Evolutionary conservation across 2,888 invertebrate genomes (phyloP), one percentile per base, ranked within the genome.

Genomic region (Coelinius sp.): DNA sequence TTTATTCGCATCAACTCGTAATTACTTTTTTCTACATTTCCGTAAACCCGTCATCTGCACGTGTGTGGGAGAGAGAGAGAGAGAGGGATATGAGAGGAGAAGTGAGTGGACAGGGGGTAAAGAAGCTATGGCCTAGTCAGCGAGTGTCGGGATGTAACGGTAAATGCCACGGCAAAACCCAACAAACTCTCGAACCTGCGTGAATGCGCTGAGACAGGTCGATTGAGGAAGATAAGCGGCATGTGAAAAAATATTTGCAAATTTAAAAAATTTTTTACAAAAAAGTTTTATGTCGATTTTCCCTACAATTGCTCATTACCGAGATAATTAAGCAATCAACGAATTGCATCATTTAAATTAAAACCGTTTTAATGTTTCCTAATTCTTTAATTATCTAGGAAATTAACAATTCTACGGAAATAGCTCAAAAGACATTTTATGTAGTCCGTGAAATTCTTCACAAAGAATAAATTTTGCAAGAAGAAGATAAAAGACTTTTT

Each of bases 161-260:
- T 85, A 85, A 84, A 76, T 82, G 77, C 82, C 82, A 80, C 79
- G 69, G 73, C 70, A 74, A 71, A 74, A 71, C 80, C 79, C 76
- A 84, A 84, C 82, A 84, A 83, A 82, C 83, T 82, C 83, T 82
- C 81, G 25, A 63, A 63, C 81, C 81, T 79, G 81, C 79, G 73
- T 76, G 75, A 68, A 77, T 72, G 73, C 73, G 67, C 76, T 77
- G 74, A 75, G 76, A 75, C 77, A 79, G 74, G 65, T 59, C 59
- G 59, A 20, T 22, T n/a, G 35, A 12, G 8, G 20, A 2, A 7
- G 31, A 8, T 10, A 35, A 35, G 31, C 4, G 3, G 14, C n/a
- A 2, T n/a, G n/a, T 27, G 17, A 20, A 20, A 59, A 59, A 59
- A 35, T 31, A 17, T 27, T 17, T 1, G 3, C 8, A 49, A 17